Base-by-base conservation (phyloP, 1,140 invertebrate species). In the Habropoda laboriosa region DNA sequence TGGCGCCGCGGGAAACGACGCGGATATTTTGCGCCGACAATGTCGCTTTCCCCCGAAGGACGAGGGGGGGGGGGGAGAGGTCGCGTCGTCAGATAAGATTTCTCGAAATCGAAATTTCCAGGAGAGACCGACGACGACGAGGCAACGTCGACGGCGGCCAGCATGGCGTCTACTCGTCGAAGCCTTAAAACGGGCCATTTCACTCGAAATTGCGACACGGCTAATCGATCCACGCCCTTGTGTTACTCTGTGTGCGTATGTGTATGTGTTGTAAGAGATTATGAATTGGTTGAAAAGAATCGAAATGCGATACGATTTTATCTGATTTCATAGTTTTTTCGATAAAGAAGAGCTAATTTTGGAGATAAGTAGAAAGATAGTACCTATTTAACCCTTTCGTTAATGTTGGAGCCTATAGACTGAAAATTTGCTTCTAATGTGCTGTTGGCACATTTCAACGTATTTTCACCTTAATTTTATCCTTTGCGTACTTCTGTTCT, bases 1-100 rank as follows among this genome's bases (percentile, higher is more conserved):
- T 51, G 55, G 38, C 79, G 67, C 30, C 45, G 47, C 60, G 80
- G 58, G 51, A 82, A 83, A 70, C 80, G 81, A 66, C 70, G 70
- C 49, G 67, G 74, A 81, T 82, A 79, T 84, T 84, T 84, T 78
- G 38, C 47, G 27, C 32, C 75, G 42, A 73, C 68, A 57, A 55
- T 67, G 60, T 83, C 55, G 81, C 61, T 70, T 78, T 73, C 47
- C 63, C 47, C 60, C 42, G 53, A 51, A 60, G 49, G 49, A 13
- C 38, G n/a, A 42, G 57, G 21, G 16, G 18, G 13, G 8, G 30
- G 21, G 8, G 35, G 21, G 47, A 42, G 18, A 1, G 79, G 27
- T 24, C 42, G 5, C 38, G 47, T 10, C 40, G 16, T 40, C 27
- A 71, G 66, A 77, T 79, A 80, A 83, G 76, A 68, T 83, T 79